Evolutionary conservation across 2,797 vertebrate genomes (phyloP), one percentile per base, ranked within the genome.

Genomic region (Phrynocephalus guinanensis): DNA sequence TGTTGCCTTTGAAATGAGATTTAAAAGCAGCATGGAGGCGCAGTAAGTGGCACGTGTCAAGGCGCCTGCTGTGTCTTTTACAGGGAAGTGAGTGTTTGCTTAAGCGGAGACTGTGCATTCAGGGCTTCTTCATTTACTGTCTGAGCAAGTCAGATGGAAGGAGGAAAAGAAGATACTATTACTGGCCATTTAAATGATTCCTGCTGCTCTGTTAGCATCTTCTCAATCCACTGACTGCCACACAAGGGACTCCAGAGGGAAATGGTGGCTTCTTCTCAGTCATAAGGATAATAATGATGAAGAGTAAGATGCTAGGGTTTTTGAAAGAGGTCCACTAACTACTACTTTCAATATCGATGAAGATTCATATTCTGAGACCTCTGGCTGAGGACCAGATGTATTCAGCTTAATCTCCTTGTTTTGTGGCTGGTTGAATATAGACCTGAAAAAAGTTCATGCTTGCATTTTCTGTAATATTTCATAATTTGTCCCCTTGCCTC

Each of bases 331-430:
- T 86, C 78, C 79, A 15, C 48, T 79, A 76, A 71, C 18, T n/a
- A 22, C 56, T 86, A n/a, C n/a, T 71, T 72, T 79, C 85, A 38
- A 18, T 44, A 86, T 7, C 60, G 67, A n/a, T 77, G 33, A 77
- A 77, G 38, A 28, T 60, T 71, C 24, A 33, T 66, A 56, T 67
- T 77, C 18, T 67, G 18, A 67, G 26, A 33, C 18, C 38, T 73
- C 16, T 84, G 28, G 38, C 18, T 73, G 70, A 70, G 0, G 3
- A 63, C 73, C 84, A 44, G 72, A 86, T 26, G 79, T 88, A 48
- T 86, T 87, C 28, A 88, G 75, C 38, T 75, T 80, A 70, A 87
- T 33, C 44, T 80, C 44, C 10, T 20, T 86, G 71, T 86, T 92
- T 86, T 73, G 86, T 24, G 33, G 30, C 6, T 38, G n/a, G 18